Evolutionary conservation across 53 echinoderm and acorn worm species (phyloP).

Genomic region (Arbacia lixula): DNA sequence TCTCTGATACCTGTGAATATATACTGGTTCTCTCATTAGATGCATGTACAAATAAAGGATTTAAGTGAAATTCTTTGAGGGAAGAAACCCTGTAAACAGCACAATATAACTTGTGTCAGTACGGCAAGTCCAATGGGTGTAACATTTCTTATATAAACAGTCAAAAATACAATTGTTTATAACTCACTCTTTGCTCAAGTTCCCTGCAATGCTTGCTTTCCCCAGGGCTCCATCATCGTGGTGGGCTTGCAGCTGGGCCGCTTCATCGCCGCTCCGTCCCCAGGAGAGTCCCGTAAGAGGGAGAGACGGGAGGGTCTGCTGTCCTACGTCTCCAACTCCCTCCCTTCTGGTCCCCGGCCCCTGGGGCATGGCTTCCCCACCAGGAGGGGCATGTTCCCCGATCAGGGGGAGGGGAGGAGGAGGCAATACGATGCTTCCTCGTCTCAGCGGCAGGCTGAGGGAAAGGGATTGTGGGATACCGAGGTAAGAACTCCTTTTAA

Average conservation of each 20-base stretch:
- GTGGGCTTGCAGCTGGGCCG: conserved; percentile 43
- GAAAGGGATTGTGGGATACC: conserved; percentile 1
- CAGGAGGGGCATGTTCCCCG: conserved; percentile 30
- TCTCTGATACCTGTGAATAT: too few relatives aligned
- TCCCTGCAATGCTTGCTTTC: background rate
- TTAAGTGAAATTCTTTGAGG: too few relatives aligned
- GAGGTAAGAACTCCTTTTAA: conserved; percentile 37
- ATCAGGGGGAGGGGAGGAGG: background rate
- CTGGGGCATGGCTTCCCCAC: background rate
- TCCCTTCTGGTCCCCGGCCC: background rate
- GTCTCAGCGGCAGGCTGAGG: background rate
- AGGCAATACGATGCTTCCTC: background rate
- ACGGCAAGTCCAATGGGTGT: too few relatives aligned
- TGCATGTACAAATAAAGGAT: too few relatives aligned
- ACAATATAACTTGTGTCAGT: too few relatives aligned
- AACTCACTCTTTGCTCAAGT: too few relatives aligned
- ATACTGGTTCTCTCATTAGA: too few relatives aligned
- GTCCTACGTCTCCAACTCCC: background rate
- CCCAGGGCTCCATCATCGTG: conserved; percentile 50
- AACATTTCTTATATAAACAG: too few relatives aligned
- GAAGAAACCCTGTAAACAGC: too few relatives aligned
- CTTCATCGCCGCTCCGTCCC: background rate
- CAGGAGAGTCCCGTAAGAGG: background rate
- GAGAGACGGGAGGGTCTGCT: background rate
- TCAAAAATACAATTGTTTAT: too few relatives aligned